These are phyloP conservation scores for Eristalinus aeneus DNA, from an alignment of 2,888 invertebrate genomes.

Conservation along the genomic window DNA sequence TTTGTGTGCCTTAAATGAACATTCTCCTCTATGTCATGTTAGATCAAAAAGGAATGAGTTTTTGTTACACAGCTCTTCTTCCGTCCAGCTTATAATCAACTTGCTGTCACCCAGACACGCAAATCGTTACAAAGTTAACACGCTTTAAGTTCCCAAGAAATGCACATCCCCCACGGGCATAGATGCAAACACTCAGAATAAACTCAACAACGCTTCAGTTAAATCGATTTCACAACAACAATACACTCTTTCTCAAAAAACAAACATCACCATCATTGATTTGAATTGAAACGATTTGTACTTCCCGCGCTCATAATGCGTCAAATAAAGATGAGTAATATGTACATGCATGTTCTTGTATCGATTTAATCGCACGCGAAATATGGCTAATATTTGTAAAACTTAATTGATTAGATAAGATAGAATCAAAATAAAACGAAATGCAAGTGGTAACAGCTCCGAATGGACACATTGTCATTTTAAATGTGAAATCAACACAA, in stretches of 20 bases:
- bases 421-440: conserved; percentile 18
- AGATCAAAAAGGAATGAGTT: too few species aligned
- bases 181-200: background rate
- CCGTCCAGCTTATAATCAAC: too few species aligned
- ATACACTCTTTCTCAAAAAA: background rate
- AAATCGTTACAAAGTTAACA: too few species aligned
- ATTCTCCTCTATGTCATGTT: too few species aligned
- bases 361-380: background rate
- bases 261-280: background rate
- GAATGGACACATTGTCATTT: background rate
- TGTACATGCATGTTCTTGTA: background rate
- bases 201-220: background rate
- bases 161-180: background rate
- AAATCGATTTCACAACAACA: background rate
- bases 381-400: conserved; percentile 9
- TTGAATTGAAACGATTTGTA: background rate
- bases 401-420: conserved; percentile 38
- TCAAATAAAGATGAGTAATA: conserved; percentile 12
- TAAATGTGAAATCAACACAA: background rate
- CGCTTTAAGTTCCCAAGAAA: background rate
- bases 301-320: background rate
- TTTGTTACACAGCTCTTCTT: too few species aligned
- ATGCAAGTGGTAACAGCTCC: background rate
- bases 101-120: too few species aligned
- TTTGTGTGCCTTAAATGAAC: too few species aligned